phyloP scores from a whole-genome alignment of 2,113 vertebrate genomes.

The Nycticryphes semicollaris region DNA sequence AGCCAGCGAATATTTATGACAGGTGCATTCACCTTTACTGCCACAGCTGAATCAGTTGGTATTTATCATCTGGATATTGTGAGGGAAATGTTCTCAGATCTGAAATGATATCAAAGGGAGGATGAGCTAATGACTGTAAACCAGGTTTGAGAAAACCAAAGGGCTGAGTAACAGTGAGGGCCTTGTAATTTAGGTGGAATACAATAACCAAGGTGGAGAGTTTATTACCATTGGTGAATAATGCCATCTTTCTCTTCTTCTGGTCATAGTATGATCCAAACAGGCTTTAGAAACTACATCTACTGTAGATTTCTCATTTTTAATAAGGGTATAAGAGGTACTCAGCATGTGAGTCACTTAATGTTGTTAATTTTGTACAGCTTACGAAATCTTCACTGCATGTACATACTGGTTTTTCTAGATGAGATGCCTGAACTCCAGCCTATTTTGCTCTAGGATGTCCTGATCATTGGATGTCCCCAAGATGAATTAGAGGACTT shows the following conservation, averaged over 20 bases:
- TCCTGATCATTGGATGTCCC: neutral
- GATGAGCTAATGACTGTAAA: slow-evolving; percentile 23
- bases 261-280: neutral
- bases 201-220: neutral
- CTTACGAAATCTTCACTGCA: neutral
- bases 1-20: slow-evolving; percentile 37
- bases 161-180: neutral
- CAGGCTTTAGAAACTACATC: neutral
- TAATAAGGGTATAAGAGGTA: neutral
- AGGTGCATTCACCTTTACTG: slow-evolving; percentile 43
- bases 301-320: neutral
- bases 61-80: neutral
- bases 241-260: neutral
- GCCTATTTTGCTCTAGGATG: neutral
- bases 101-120: neutral
- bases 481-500: neutral
- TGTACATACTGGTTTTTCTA: neutral
- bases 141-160: neutral
- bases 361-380: neutral
- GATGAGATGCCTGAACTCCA: neutral
- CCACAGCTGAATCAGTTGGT: slow-evolving; percentile 30
- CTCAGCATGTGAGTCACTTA: neutral
- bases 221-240: neutral
- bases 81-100: neutral
- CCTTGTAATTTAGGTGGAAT: neutral